Evolutionary conservation across 2,113 vertebrate species (phyloP).

Genomic region (Atrichornis clamosus): DNA sequence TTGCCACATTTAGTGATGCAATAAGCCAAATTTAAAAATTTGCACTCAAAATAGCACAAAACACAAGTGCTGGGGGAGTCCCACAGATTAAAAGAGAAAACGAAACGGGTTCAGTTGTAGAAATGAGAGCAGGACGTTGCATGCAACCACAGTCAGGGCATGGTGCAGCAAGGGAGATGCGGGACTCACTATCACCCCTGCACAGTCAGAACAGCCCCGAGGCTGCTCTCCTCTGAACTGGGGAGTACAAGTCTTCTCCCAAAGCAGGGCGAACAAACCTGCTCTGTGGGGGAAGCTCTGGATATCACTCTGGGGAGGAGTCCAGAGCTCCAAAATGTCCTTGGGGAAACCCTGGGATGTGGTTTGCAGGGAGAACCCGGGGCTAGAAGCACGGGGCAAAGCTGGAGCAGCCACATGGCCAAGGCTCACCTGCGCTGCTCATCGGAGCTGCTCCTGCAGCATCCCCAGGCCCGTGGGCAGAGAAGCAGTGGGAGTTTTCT

Average conservation of each 20-base stretch:
- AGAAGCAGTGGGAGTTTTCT: background rate
- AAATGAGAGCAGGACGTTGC: background rate
- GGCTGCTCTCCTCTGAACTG: accelerated
- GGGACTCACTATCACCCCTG: background rate
- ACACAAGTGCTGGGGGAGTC: background rate
- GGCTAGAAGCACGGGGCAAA: accelerated
- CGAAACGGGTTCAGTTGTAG: accelerated
- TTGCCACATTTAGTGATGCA: background rate
- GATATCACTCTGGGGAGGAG: accelerated
- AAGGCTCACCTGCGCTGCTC: background rate
- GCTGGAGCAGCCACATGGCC: background rate
- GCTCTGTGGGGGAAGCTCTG: background rate
- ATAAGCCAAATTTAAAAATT: background rate
- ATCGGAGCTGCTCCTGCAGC: background rate
- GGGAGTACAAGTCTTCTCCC: background rate
- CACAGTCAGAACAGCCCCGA: background rate
- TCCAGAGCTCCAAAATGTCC: accelerated
- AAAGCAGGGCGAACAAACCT: background rate
- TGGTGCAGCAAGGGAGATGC: accelerated
- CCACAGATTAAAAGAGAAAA: background rate
- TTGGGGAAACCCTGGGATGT: accelerated
- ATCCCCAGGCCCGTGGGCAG: accelerated
- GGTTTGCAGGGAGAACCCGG: background rate
- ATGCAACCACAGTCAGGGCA: background rate
- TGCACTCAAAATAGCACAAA: background rate